Base-by-base conservation (phyloP, 2,888 invertebrate genomes). In the Helobdella robusta region DNA sequence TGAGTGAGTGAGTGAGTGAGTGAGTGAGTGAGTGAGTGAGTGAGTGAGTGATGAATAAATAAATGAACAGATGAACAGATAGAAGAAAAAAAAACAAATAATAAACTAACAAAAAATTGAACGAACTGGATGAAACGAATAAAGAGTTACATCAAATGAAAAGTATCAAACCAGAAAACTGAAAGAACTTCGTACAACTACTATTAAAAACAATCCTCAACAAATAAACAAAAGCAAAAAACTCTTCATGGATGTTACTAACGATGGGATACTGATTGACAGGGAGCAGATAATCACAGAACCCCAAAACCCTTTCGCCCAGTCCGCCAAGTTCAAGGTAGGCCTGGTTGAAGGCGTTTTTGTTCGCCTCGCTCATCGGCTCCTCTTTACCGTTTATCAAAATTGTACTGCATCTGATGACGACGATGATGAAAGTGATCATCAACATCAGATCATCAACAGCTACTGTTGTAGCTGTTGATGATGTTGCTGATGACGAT, bases 261-360 rank as follows among this genome's bases (percentile, higher is more conserved):
- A 62, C 62, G 15, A 40, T 50, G 2, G 74, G 68, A 81, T 87
- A 98, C 81, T 93, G 89, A 80, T 91, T 91, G 54, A 87, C 85
- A 66, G 94, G 92, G 75, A 98, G 84, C 79, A 87, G 84, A 70
- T 86, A 86, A 81, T 98, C 97, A 82, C 97, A 97, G 85, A 98
- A 69, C 74, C 79, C 83, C 60, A 90, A 82, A 0, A 91, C 89
- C 66, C 91, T 83, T 78, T 91, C 91, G 32, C 91, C 91, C 78
- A 88, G 85, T 70, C 87, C 87, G 64, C 89, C 91, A 65, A 92
- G 79, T 76, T 87, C 87, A 63, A 86, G 83, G 76, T 90, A 88
- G 6, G 94, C 92, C 76, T 90, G 88, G 82, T 94, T 92, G 84
- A 94, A 94, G 0, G 89, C 89, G 75, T 91, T 89, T 78, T 90